Conservation (phyloP, 2,888 invertebrate genomes). For the Synanthedon vespiformis region DNA sequence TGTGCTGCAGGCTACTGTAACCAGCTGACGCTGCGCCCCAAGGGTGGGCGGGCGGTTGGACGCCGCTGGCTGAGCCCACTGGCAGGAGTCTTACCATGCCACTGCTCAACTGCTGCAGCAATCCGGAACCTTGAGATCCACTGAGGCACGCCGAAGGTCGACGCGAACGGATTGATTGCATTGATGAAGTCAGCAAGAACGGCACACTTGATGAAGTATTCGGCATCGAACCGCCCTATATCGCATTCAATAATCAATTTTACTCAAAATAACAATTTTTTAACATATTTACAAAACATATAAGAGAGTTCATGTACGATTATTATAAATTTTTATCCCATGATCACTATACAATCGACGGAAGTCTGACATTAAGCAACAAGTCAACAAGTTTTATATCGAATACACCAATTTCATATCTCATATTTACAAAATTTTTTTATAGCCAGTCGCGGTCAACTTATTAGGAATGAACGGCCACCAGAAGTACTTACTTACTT, state of each 20-base stretch:
- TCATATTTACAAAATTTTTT: too few relatives aligned
- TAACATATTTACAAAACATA: not conserved
- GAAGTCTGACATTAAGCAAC: too few relatives aligned
- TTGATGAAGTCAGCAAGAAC: slow-evolving; percentile 78
- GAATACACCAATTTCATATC: too few relatives aligned
- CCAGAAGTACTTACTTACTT: too few relatives aligned
- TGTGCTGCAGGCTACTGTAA: slow-evolving; percentile 64
- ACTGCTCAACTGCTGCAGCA: slow-evolving; percentile 90
- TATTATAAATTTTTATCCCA: too few relatives aligned
- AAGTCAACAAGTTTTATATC: too few relatives aligned
- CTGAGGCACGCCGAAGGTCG: slow-evolving; percentile 77
- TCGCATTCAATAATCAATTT: slow-evolving; percentile 11
- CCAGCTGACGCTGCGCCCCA: slow-evolving; percentile 65
- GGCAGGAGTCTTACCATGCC: slow-evolving; percentile 93
- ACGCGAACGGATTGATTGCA: slow-evolving; percentile 76
- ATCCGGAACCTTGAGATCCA: slow-evolving; percentile 78
- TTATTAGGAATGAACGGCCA: too few relatives aligned
- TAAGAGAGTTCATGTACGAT: not conserved
- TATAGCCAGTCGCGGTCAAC: too few relatives aligned
- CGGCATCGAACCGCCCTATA: slow-evolving; percentile 89
- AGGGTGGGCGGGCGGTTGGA: slow-evolving; percentile 63
- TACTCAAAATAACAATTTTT: not conserved
- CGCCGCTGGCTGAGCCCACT: slow-evolving; percentile 74
- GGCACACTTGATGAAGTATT: slow-evolving; percentile 91
- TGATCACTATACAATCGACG: too few relatives aligned